phyloP scores from a whole-genome alignment of 1,140 invertebrate genomes.

The Rhopalosiphum padi region DNA sequence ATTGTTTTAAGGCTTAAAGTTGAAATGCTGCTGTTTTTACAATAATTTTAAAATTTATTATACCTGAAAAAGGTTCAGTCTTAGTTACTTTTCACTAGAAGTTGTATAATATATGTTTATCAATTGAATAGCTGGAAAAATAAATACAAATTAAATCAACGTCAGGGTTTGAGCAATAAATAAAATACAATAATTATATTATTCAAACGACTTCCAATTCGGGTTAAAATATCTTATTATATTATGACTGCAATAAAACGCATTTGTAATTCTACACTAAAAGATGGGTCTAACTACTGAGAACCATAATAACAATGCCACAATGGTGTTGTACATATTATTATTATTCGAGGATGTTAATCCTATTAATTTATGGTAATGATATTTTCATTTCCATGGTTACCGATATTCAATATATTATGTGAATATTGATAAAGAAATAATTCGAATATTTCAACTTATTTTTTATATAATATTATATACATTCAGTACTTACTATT shows the following conservation, averaged over 20 bases:
- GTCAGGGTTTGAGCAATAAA: neutral
- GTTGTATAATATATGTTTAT: neutral
- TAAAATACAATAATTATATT: neutral
- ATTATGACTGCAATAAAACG: neutral
- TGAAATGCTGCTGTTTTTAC: neutral
- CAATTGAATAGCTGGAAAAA: neutral
- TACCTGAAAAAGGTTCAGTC: neutral
- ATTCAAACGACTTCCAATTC: neutral
- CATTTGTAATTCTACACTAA: neutral
- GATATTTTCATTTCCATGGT: neutral
- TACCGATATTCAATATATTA: neutral
- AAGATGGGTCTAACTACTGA: neutral
- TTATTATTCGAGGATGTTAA: neutral
- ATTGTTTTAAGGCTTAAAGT: neutral
- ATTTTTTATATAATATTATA: neutral
- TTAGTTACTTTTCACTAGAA: neutral
- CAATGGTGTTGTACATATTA: neutral
- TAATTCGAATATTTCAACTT: neutral
- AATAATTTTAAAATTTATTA: neutral
- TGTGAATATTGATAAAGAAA: neutral
- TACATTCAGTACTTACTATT: neutral
- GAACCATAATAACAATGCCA: neutral
- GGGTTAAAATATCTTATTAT: neutral
- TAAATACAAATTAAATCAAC: neutral
- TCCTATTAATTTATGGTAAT: neutral